Conservation (phyloP, 2,888 invertebrate species). For the Lycia hirtaria region DNA sequence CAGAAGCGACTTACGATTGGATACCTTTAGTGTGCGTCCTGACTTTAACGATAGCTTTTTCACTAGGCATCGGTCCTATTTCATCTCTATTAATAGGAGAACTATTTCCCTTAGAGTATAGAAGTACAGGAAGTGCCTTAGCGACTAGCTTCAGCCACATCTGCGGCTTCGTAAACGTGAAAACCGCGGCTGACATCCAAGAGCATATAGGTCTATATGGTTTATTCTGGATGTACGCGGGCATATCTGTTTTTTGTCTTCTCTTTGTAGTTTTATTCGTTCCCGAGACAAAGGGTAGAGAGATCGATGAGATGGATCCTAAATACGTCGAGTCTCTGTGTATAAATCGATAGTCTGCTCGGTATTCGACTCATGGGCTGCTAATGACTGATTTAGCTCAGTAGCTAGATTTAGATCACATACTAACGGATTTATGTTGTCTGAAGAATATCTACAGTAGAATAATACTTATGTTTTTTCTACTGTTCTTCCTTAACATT, state of each 20-base stretch:
- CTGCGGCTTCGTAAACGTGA: constrained; percentile 94
- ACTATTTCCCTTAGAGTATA: constrained; percentile 89
- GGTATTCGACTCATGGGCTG: constrained; percentile 10
- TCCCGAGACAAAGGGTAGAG: constrained; percentile 95
- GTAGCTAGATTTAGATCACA: constrained; percentile 18
- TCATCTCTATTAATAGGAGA: constrained; percentile 90
- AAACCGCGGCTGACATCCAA: constrained; percentile 92
- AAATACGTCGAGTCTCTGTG: constrained; percentile 86
- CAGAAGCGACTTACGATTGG: constrained; percentile 89
- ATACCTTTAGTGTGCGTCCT: constrained; percentile 93
- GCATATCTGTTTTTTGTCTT: constrained; percentile 91
- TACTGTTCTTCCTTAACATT: no score
- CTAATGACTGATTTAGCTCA: constrained; percentile 31
- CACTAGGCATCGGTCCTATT: constrained; percentile 91
- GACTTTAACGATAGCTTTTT: constrained; percentile 93
- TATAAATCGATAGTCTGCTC: constrained; percentile 78
- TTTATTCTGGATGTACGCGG: constrained; percentile 94
- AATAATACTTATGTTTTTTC: not conserved
- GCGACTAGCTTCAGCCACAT: constrained; percentile 94
- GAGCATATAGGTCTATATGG: constrained; percentile 91
- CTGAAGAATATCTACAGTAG: not conserved
- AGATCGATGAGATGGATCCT: constrained; percentile 94
- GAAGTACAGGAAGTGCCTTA: constrained; percentile 88
- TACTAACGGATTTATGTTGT: not conserved
- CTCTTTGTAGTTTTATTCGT: constrained; percentile 93